A percentile compares a stretch with the other conserved stretches of the same genome.
Evolutionary conservation across 2,113 vertebrate genomes (phyloP).

Genomic region (Rhagologus leucostigma): DNA sequence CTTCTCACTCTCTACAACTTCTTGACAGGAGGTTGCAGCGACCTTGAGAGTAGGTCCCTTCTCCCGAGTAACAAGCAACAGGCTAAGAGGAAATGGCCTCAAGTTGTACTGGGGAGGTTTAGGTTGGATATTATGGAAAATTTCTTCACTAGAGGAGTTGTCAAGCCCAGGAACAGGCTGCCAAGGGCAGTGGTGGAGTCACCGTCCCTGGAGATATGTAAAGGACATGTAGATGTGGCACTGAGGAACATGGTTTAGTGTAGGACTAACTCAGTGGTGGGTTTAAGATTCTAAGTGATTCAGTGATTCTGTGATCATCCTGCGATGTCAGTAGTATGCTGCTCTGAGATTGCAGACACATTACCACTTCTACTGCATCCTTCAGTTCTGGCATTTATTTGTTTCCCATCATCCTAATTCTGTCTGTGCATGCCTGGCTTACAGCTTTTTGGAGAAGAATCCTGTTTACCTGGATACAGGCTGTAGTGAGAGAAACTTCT

Average conservation of each 20-base stretch:
- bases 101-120: neutral
- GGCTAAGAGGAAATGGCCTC: neutral
- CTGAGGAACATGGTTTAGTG: neutral
- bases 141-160: neutral
- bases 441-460: neutral
- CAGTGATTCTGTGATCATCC: neutral
- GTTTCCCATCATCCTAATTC: neutral
- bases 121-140: neutral
- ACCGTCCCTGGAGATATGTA: neutral
- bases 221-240: neutral
- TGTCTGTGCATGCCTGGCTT: neutral
- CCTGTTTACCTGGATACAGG: neutral
- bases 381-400: neutral
- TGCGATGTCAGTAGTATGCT: neutral
- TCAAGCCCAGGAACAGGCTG: neutral
- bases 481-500: neutral
- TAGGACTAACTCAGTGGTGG: neutral
- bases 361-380: neutral
- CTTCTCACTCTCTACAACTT: neutral
- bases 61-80: neutral
- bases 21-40: neutral
- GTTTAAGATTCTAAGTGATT: neutral
- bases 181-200: neutral
- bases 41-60: neutral
- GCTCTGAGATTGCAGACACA: rapidly evolving